Conservation (phyloP, 2,888 invertebrate genomes). For the Diloba caeruleocephala region DNA sequence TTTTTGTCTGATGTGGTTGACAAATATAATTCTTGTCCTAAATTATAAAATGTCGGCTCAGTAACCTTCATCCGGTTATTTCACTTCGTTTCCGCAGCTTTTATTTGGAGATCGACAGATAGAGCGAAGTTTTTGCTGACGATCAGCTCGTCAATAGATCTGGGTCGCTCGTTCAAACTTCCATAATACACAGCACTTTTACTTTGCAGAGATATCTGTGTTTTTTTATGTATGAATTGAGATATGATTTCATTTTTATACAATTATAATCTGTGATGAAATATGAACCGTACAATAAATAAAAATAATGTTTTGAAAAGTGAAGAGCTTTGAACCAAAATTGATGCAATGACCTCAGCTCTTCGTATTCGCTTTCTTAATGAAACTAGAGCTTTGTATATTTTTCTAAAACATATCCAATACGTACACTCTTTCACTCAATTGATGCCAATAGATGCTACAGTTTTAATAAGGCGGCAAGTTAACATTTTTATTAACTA, state of each 20-base stretch:
- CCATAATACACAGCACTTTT: constrained; percentile 83
- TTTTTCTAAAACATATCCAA: no score
- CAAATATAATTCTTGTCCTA: constrained; percentile 6
- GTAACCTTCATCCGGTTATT: constrained; percentile 57
- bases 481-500: neutral
- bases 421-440: no score
- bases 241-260: constrained; percentile 29
- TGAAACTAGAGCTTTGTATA: no score
- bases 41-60: constrained; percentile 22
- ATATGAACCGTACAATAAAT: neutral
- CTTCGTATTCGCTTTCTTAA: no score
- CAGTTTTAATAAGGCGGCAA: neutral
- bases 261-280: constrained; percentile 7
- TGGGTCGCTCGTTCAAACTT: constrained; percentile 78
- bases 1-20: no score
- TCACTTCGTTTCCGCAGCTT: constrained; percentile 75
- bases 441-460: no score
- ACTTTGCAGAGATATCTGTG: constrained; percentile 74
- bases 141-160: constrained; percentile 73
- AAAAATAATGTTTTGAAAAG: neutral
- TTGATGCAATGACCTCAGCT: neutral
- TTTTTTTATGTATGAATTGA: constrained; percentile 39
- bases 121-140: constrained; percentile 73
- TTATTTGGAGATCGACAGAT: constrained; percentile 72
- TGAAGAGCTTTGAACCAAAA: neutral